phyloP scores from a whole-genome alignment of 2,113 vertebrate genomes.

The Thamnaconus septentrionalis region DNA sequence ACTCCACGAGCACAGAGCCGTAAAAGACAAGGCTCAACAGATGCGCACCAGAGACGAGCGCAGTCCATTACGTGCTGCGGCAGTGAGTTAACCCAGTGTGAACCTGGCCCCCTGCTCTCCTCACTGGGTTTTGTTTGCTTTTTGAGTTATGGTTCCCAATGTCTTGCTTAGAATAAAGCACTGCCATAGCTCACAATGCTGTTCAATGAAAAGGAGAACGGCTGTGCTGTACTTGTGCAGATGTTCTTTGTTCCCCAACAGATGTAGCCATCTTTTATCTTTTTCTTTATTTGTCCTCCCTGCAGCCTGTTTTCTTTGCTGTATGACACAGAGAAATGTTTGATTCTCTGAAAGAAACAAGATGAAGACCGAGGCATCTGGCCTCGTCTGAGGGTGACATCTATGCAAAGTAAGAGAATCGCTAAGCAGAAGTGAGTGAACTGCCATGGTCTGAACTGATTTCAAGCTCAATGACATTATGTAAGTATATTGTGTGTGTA shows the following conservation, averaged over 20 bases:
- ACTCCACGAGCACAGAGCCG: conserved; percentile 48
- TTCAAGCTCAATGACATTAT: too few species aligned
- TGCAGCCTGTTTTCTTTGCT: conserved; percentile 11
- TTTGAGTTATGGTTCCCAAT: conserved; percentile 53
- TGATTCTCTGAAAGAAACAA: conserved; percentile 28
- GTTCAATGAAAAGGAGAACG: not conserved
- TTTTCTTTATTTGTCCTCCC: conserved; percentile 13
- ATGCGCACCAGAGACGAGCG: conserved; percentile 35
- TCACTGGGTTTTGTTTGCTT: conserved; percentile 48
- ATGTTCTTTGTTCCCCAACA: conserved; percentile 65
- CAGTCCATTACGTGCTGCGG: conserved; percentile 68
- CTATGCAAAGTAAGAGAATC: conserved; percentile 6
- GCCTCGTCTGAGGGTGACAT: conserved; percentile 23
- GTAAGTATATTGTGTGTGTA: too few species aligned
- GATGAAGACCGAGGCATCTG: conserved; percentile 26
- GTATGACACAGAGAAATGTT: conserved; percentile 24
- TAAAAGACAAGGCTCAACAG: conserved; percentile 50
- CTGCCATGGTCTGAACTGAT: too few species aligned
- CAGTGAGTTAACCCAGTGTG: conserved; percentile 43
- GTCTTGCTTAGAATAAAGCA: conserved; percentile 27
- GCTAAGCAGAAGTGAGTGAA: too few species aligned
- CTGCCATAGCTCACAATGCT: too few species aligned
- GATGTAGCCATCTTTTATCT: conserved; percentile 46
- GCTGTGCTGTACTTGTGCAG: conserved; percentile 52
- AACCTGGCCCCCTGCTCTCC: conserved; percentile 31